Evolutionary conservation across 2,113 vertebrate species (phyloP), one percentile per base, ranked within the genome.

Genomic region (Pedionomus torquatus): DNA sequence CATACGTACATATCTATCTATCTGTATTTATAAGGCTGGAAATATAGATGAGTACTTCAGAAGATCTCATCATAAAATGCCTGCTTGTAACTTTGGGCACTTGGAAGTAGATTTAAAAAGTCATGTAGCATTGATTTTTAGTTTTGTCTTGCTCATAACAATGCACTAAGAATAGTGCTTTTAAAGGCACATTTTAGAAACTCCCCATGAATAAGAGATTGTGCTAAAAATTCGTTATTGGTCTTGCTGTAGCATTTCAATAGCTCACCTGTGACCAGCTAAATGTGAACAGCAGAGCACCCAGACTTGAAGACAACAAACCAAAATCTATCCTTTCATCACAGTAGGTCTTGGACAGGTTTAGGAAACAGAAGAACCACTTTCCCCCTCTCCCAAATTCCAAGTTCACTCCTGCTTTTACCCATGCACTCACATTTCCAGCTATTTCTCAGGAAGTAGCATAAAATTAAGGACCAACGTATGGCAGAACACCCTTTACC

Each of bases 181-280:
- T 89, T 52, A 81, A 86, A 86, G 16, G 11, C 31, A 33, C 26
- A 41, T 49, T 94, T 87, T 55, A 44, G 33, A 84, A 87, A 91
- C 30, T 31, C 14, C 5, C 9, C 13, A 44, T 48, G 46, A 87
- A 46, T 55, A 89, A 94, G 55, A 87, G 51, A 75, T 18, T 9
- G n/a, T 26, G 20, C 54, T 79, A 44, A 85, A 87, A 84, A 48
- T 41, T 17, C 79, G 70, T 9, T 91, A 58, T 13, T 80, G 25
- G 15, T 75, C 43, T 43, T 68, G 63, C 24, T 21, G 44, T 3
- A 85, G 70, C 54, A 63, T 57, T 84, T 77, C 58, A 77, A 13
- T 8, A 90, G 79, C 75, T 88, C 74, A 77, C 43, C 6, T 13
- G 16, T 12, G 37, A 60, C 21, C 30, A 91, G 63, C 58, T 61